phyloP scores from a whole-genome alignment of 2,797 vertebrate genomes.

The Tachyglossus aculeatus region DNA sequence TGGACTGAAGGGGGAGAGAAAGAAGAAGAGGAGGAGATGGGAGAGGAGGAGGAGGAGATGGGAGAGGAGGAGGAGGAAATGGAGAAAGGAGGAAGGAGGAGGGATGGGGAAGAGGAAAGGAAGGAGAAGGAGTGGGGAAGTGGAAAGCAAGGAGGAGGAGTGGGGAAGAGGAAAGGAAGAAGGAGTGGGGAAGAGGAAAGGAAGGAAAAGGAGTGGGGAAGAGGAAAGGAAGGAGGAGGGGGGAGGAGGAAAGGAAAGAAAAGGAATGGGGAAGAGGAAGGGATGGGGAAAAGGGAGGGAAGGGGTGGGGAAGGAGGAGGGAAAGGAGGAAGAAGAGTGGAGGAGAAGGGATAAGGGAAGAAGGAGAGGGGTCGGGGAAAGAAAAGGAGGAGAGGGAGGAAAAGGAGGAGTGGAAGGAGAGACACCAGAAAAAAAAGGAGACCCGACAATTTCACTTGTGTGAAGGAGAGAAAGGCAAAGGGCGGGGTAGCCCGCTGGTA shows the following conservation, averaged over 20 bases:
- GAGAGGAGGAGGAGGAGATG: no score
- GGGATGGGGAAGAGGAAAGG: no score
- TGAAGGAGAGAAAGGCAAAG: conserved; percentile 61
- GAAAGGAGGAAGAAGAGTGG: background rate
- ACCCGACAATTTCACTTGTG: conserved; percentile 56
- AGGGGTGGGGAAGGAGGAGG: no score
- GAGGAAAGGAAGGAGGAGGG: no score
- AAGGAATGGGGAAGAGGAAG: conserved; percentile 63
- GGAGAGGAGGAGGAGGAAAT: no score
- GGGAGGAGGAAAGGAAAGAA: conserved; percentile 58
- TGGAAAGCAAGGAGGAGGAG: conserved; percentile 50
- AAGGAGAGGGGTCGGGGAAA: background rate
- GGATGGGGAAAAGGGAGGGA: conserved; percentile 64
- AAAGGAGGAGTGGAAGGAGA: conserved; percentile 39
- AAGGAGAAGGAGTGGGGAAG: background rate
- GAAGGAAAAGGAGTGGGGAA: no score
- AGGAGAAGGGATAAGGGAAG: background rate
- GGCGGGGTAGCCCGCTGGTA: conserved; percentile 69
- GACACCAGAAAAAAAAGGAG: conserved; percentile 54
- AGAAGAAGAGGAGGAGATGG: conserved; percentile 65
- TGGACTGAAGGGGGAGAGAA: conserved; percentile 16
- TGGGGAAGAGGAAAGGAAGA: no score
- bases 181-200: no score
- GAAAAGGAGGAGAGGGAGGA: background rate
- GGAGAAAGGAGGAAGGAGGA: no score